phyloP scores from a whole-genome alignment of 2,113 vertebrate species.

The Athene cunicularia region DNA sequence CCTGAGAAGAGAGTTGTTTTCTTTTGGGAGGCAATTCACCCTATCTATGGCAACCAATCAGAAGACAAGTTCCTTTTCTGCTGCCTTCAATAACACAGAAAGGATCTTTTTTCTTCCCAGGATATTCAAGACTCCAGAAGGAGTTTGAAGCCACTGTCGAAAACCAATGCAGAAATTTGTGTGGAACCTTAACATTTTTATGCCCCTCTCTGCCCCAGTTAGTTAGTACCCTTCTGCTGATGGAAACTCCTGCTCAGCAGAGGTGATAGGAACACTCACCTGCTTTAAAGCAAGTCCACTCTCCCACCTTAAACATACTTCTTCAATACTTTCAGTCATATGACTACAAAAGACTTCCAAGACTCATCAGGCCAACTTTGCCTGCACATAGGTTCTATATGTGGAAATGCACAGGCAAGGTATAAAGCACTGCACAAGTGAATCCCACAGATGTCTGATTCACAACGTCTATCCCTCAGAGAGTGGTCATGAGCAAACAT shows the following conservation, averaged over 20 bases:
- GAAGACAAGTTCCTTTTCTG: neutral
- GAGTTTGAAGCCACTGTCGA: neutral
- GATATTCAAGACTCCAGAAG: neutral
- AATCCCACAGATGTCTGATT: neutral
- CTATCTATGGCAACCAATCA: neutral
- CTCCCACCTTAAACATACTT: neutral
- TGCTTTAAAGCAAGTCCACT: neutral
- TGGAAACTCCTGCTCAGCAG: neutral
- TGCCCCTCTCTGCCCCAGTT: neutral
- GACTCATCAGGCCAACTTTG: neutral
- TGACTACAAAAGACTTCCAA: neutral
- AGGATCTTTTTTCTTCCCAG: neutral
- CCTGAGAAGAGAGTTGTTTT: neutral
- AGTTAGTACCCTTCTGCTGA: neutral
- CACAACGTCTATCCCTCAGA: neutral
- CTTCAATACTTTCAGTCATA: neutral
- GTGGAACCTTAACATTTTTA: neutral
- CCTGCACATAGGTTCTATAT: neutral
- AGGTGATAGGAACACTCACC: neutral
- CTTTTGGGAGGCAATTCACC: rapidly evolving
- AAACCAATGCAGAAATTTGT: neutral
- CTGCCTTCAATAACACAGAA: neutral
- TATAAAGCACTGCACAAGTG: neutral
- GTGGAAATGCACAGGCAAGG: neutral
- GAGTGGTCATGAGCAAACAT: neutral